Percentiles rank a stretch among this genome's conserved stretches.
Conservation (phyloP, 2,113 vertebrate species). For the Anguilla japonica region DNA sequence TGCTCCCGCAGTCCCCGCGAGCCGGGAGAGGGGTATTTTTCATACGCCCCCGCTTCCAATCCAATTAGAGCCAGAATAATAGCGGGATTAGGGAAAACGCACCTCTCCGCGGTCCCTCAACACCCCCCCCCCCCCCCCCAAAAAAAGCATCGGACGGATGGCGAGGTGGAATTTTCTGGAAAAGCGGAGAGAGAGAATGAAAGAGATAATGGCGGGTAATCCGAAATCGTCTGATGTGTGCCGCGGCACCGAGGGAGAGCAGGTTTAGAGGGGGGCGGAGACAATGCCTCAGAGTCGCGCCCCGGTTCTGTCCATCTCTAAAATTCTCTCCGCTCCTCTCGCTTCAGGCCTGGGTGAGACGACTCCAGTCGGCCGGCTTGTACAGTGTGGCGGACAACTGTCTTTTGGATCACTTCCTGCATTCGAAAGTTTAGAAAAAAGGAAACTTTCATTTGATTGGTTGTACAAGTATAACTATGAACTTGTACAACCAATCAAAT, state of each 20-base stretch:
- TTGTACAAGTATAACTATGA: not conserved
- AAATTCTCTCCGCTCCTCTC: conserved; percentile 84
- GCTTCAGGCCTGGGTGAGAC: conserved; percentile 61
- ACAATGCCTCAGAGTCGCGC: conserved; percentile 63
- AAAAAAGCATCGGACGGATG: conserved; percentile 76
- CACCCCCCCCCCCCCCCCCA: conserved; percentile 50
- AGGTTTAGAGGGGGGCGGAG: conserved; percentile 68
- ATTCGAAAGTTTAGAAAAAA: not conserved
- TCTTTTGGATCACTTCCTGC: conserved; percentile 3
- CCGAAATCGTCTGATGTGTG: conserved; percentile 91
- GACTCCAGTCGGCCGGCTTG: conserved; percentile 45
- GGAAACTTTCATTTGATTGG: not conserved
- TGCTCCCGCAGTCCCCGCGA: conserved; percentile 77
- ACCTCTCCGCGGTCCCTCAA: conserved; percentile 83
- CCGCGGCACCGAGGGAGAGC: conserved; percentile 72
- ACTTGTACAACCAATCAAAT: not conserved
- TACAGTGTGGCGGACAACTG: conserved; percentile 31
- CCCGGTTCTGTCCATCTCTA: conserved; percentile 80
- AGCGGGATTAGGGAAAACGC: conserved; percentile 97
- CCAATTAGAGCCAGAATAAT: conserved; percentile 97
- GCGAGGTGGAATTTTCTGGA: conserved; percentile 83
- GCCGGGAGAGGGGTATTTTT: conserved; percentile 84
- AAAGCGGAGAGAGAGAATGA: conserved; percentile 92
- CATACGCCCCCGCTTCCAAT: conserved; percentile 88
- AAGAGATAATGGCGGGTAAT: conserved; percentile 86